phyloP scores from a whole-genome alignment of 2,888 invertebrate species.

The Luperina nickerlii region DNA sequence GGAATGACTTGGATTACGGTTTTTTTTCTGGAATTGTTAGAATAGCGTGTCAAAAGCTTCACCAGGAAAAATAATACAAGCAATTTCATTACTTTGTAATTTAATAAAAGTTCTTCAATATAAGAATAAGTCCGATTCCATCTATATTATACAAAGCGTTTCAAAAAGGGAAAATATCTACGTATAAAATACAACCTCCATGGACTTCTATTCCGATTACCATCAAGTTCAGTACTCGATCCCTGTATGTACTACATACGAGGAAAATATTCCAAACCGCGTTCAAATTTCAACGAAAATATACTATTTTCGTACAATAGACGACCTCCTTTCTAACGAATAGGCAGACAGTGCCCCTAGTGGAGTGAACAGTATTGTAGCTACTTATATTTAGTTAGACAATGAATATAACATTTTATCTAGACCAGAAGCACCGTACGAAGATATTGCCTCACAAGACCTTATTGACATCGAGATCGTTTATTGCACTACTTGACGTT shows the following conservation, averaged over 20 bases:
- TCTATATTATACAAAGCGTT: slow-evolving; percentile 88
- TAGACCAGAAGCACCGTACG: slow-evolving; percentile 73
- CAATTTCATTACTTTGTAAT: slow-evolving; percentile 79
- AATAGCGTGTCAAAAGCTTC: neutral
- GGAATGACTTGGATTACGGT: neutral
- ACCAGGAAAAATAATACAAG: slow-evolving; percentile 72
- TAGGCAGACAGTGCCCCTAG: slow-evolving; percentile 55
- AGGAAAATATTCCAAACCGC: slow-evolving; percentile 60
- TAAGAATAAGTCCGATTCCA: slow-evolving; percentile 91
- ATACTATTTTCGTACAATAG: slow-evolving; percentile 72
- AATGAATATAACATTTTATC: slow-evolving; percentile 55
- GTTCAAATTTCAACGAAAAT: slow-evolving; percentile 65
- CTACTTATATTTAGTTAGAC: slow-evolving; percentile 52
- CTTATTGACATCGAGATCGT: slow-evolving; percentile 75
- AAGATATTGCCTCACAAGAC: slow-evolving; percentile 68
- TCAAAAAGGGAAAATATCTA: slow-evolving; percentile 89
- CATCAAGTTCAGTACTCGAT: slow-evolving; percentile 71
- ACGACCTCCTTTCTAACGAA: slow-evolving; percentile 72
- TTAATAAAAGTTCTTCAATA: slow-evolving; percentile 90
- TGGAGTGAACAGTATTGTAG: slow-evolving; percentile 51
- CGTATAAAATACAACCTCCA: slow-evolving; percentile 87
- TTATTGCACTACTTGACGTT: slow-evolving; percentile 76
- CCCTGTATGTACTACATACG: slow-evolving; percentile 62
- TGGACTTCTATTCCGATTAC: slow-evolving; percentile 70
- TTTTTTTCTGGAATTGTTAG: neutral